phyloP scores from a whole-genome alignment of 2,797 vertebrate genomes.

The Sebastes minor region DNA sequence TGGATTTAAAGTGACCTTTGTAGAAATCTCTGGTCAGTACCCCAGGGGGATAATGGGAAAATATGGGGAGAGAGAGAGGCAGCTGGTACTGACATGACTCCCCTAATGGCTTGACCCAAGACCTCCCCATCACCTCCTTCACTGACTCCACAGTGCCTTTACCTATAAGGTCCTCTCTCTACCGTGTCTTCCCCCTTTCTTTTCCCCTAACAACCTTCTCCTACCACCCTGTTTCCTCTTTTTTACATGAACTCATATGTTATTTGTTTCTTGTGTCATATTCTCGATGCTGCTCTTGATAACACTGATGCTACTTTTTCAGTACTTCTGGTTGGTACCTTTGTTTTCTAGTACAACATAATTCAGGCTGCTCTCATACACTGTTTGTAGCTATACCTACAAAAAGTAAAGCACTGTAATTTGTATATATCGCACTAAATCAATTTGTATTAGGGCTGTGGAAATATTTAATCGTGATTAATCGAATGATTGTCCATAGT shows the following conservation, averaged over 20 bases:
- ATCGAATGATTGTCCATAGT: too few species aligned
- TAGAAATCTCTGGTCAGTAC: constrained; percentile 25
- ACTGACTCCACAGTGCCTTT: not conserved
- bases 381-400: too few species aligned
- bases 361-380: too few species aligned
- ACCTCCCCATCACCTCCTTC: constrained; percentile 9
- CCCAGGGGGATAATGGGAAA: constrained; percentile 49
- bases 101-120: constrained; percentile 33
- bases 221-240: not conserved
- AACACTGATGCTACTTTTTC: not conserved
- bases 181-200: not conserved
- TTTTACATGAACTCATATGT: too few species aligned
- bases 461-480: too few species aligned
- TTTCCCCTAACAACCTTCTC: not conserved
- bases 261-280: too few species aligned
- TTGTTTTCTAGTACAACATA: not conserved
- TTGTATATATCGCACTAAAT: too few species aligned
- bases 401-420: too few species aligned
- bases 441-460: too few species aligned
- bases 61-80: constrained; percentile 23
- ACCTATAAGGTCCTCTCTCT: not conserved
- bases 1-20: constrained; percentile 38
- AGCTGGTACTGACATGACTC: constrained; percentile 53
- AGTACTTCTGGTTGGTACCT: not conserved
- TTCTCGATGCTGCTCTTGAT: not conserved